Evolutionary conservation across 2,888 invertebrate species (phyloP).

Genomic region (Steinernema hermaphroditum): DNA sequence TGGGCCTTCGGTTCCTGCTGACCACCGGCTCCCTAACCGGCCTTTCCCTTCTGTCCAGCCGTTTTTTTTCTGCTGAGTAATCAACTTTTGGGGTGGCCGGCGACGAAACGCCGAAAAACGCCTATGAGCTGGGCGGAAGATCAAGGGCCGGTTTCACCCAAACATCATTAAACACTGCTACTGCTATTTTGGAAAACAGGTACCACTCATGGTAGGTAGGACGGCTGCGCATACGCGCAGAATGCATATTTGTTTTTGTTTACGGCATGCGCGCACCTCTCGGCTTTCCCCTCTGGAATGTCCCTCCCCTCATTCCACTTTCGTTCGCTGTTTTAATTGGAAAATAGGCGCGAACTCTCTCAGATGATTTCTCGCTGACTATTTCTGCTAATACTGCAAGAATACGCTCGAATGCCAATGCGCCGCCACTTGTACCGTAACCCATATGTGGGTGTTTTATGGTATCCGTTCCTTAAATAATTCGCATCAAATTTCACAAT

Average conservation of each 20-base stretch:
- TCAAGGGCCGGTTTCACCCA: slow-evolving; percentile 21
- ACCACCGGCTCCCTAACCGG: not conserved
- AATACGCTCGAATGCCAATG: too few relatives aligned
- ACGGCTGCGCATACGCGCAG: slow-evolving; percentile 28
- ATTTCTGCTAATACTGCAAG: too few relatives aligned
- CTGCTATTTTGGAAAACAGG: slow-evolving; percentile 30
- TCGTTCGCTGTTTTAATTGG: not conserved
- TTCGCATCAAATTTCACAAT: too few relatives aligned
- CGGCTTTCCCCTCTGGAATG: not conserved
- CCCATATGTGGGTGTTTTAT: not conserved
- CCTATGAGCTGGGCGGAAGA: slow-evolving; percentile 25
- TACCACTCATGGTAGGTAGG: slow-evolving; percentile 15
- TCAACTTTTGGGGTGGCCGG: slow-evolving; percentile 2
- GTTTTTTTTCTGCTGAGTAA: slow-evolving; percentile 11
- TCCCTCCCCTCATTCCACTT: not conserved
- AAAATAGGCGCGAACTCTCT: not conserved
- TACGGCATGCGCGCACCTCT: slow-evolving; percentile 23
- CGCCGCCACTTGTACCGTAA: not conserved
- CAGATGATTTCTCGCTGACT: too few relatives aligned
- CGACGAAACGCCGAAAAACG: slow-evolving; percentile 8
- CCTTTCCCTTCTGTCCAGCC: not conserved
- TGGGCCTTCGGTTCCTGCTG: too few relatives aligned
- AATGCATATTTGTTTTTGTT: slow-evolving; percentile 31
- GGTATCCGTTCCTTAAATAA: not conserved
- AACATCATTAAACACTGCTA: slow-evolving; percentile 27